Percentiles rank a stretch among this genome's conserved stretches.
phyloP scores from a whole-genome alignment of 2,113 vertebrate genomes.

The Panthera leo region DNA sequence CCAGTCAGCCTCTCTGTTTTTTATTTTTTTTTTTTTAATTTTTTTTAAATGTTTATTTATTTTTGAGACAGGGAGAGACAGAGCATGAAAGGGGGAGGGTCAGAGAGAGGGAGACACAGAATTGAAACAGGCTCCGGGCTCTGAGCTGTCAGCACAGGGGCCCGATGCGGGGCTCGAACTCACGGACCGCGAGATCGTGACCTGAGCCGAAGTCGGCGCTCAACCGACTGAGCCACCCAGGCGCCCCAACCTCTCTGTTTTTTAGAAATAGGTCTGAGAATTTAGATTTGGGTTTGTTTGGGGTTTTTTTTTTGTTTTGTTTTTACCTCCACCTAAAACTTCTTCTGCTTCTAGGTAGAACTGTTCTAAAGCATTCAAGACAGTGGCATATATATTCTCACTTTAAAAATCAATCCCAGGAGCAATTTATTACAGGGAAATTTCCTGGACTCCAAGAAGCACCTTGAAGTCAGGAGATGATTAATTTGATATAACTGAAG shows the following conservation, averaged over 20 bases:
- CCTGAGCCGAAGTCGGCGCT: too few relatives aligned
- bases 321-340: background rate
- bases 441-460: conserved; percentile 78
- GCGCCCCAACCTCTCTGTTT: background rate
- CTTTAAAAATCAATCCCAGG: conserved; percentile 79
- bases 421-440: conserved; percentile 80
- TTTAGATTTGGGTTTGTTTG: background rate
- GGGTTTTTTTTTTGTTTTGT: background rate
- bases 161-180: too few relatives aligned
- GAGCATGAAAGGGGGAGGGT: too few relatives aligned
- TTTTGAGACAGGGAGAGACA: too few relatives aligned
- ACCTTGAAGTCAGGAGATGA: conserved; percentile 82
- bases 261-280: background rate
- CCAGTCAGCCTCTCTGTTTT: background rate
- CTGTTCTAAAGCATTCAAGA: conserved; percentile 56
- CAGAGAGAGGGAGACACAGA: too few relatives aligned
- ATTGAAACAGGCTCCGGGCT: too few relatives aligned
- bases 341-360: conserved; percentile 25
- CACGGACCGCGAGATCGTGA: too few relatives aligned
- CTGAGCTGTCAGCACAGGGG: too few relatives aligned
- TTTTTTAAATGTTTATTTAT: too few relatives aligned
- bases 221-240: too few relatives aligned
- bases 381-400: conserved; percentile 68
- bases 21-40: too few relatives aligned
- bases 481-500: conserved; percentile 81